phyloP scores from a whole-genome alignment of 1,140 invertebrate species.

The Radopholus similis region DNA sequence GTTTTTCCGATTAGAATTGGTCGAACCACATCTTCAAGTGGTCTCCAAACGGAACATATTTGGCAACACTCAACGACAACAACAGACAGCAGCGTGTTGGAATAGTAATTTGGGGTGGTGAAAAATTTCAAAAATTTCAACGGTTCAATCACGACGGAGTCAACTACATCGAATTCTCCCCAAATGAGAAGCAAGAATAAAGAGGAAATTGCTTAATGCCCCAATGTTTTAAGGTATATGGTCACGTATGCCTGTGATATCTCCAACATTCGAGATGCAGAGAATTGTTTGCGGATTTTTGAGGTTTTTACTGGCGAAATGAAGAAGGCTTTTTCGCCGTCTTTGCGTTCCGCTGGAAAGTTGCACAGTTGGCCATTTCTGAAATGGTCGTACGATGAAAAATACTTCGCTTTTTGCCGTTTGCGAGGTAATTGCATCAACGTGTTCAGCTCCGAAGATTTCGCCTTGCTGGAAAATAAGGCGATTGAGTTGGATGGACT shows the following conservation, averaged over 20 bases:
- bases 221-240: constrained; percentile 40
- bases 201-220: not conserved
- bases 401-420: constrained; percentile 74
- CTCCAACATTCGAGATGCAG: constrained; percentile 22
- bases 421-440: constrained; percentile 70
- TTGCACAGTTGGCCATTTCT: constrained; percentile 48
- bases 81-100: constrained; percentile 73
- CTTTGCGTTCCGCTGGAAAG: constrained; percentile 23
- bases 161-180: constrained; percentile 93
- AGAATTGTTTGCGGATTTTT: constrained; percentile 54
- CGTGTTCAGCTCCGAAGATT: constrained; percentile 73
- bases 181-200: constrained; percentile 76
- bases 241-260: constrained; percentile 53
- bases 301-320: constrained; percentile 59
- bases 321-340: constrained; percentile 51
- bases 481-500: constrained; percentile 46
- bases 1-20: constrained; percentile 71
- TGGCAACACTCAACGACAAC: constrained; percentile 74
- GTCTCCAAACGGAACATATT: constrained; percentile 92
- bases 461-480: constrained; percentile 42
- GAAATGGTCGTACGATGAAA: constrained; percentile 90
- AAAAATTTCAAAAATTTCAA: constrained; percentile 82
- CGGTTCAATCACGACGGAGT: constrained; percentile 84
- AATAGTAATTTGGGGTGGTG: constrained; percentile 92
- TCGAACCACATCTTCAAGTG: constrained; percentile 91